Base-by-base conservation (phyloP, 2,888 invertebrate genomes). In the Andrena flavipes region DNA sequence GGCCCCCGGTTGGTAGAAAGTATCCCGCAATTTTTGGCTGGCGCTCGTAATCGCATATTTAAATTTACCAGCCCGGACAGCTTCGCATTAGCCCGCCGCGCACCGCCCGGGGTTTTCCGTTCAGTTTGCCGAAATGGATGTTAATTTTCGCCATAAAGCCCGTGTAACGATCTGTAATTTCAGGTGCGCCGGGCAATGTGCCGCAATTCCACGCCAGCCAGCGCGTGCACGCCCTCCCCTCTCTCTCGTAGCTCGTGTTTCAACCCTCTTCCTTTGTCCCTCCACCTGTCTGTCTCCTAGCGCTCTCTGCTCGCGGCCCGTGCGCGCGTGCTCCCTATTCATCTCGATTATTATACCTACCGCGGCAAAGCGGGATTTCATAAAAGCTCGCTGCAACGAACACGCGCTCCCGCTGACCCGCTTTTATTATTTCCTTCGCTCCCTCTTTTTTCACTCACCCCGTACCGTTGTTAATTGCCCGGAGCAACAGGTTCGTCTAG, bases 401-500 rank as follows among this genome's bases (percentile, higher is more conserved):
- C 81, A 70, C 84, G 60, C 56, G 26, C n/a, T 26, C 63, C 10
- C 76, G 59, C 63, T 74, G 83, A 48, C 76, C 72, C 62, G 74
- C 74, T 78, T 78, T 73, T 78, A 71, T 79, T 82, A 79, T 84
- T 79, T 79, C 65, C 67, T 65, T 67, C 72, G 54, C 65, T 64
- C 35, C 56, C 77, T 68, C 60, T 29, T 51, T 76, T 56, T 60
- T 60, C 48, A n/a, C 65, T 16, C 42, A 5, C 29, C 63, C 49
- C 73, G 73, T 71, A 70, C 77, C 76, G 79, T 80, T 85, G 88
- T 81, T 87, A 87, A 87, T 87, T 86, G 86, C 79, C 79, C 54
- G 67, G 86, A 87, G 87, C 87, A 87, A 87, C 87, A 87, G 87
- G 87, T 87, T 86, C 75, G 68, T 83, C 84, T 84, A 76, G 78